Evolutionary conservation across 2,113 vertebrate species (phyloP), one percentile per base, ranked within the genome.

Genomic region (Rousettus leschenaultii): DNA sequence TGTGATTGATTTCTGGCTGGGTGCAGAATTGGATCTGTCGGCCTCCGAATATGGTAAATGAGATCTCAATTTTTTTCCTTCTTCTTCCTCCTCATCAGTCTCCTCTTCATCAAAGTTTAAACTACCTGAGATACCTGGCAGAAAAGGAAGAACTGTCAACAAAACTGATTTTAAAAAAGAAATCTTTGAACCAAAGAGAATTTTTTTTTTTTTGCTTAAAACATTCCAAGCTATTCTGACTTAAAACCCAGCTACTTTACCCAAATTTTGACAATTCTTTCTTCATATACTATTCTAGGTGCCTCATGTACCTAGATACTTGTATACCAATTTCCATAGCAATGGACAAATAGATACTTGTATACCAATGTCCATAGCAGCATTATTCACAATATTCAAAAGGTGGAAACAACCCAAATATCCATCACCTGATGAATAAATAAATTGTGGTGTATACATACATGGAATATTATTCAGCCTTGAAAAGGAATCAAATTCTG

Each of bases 51-150:
- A 90, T 0, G 98, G 97, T 5, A 99, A 99, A 84, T 96, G 97
- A 68, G 99, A 98, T 91, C 57, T 97, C 57, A 86, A 19, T 77
- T 65, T 38, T 96, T 98, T 55, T 98, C 98, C 63, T 97, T 97
- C 77, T 97, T 97, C 77, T 96, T 98, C 57, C 24, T 99, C 99
- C n/a, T 98, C 98, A 26, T 99, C 99, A 7, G 99, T 99, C 74
- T 98, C 98, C 88, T 98, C 99, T 51, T 99, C 99, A 89, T 99
- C 99, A 63, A 99, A 99, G 98, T 99, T 99, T 98, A 99, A 98
- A 86, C 99, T 99, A 95, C 97, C 99, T 10, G 99, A 99, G 97
- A 99, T 99, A 82, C 99, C 99, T 99, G 97, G 94, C 45, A 97
- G 88, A 96, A 97, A 88, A 78, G 28, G 35, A 90, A 87, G 45